Base-by-base conservation (phyloP, 2,888 invertebrate species). In the Ophonus ardosiacus region DNA sequence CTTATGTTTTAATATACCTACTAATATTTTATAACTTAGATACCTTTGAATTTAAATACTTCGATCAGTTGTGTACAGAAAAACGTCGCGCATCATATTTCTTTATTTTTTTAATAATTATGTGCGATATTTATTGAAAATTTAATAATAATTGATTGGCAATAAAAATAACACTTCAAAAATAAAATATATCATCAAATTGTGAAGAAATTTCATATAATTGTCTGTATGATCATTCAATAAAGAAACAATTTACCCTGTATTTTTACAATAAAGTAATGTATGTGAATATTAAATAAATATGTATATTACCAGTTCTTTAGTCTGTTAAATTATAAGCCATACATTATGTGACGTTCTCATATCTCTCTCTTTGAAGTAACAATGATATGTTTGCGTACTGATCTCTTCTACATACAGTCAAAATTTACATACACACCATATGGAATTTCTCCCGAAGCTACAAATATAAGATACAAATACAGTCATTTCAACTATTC, bases 371-470 rank as follows among this genome's bases (percentile, higher is more conserved):
- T 10, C 43, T 51, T 51, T 10, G 43, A 51, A 51, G 2, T 13
- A 51, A 51, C 10, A 51, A 51, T 51, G 43, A 51, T 51, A 51
- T 51, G 43, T 51, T 59, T 59, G 7, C 59, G 31, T 1, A 31
- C 31, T 31, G 31, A 51, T 51, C 43, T 51, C 43, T 31, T 31
- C 31, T 31, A 59, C 6, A 59, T 31, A 6, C 31, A 59, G 17
- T 7, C 15, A n/a, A 38, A 68, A 68, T 68, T 68, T 68, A 38
- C 68, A 68, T 68, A 13, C 4, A 21, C 43, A 74, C 71, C 71
- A 74, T 74, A 74, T 74, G 71, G 43, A 74, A 68, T 74, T 17
- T 40, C 18, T 40, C 71, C 43, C 15, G 18, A 18, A 15, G 71
- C 15, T n/a, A 74, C 38, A 40, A 38, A 68, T 74, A 43, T 43